Base-by-base conservation (phyloP, 2,113 vertebrate genomes). In the Sinosuthora webbiana region DNA sequence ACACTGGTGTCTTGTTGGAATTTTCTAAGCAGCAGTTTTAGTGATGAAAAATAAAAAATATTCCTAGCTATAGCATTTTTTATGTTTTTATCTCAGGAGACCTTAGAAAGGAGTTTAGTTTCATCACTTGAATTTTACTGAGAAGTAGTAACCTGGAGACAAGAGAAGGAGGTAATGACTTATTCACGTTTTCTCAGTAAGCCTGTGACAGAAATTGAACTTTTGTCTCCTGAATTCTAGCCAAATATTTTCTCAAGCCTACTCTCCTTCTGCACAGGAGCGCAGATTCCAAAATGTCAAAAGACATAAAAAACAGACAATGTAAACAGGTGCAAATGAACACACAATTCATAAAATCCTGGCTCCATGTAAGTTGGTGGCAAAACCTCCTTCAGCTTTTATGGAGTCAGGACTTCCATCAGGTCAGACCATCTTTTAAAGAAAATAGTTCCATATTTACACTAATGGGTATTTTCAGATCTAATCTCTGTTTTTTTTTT, bases 231-330 rank as follows among this genome's bases (percentile, higher is more conserved):
- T 93, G 88, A 93, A 74, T 87, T 90, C 91, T 78, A 74, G 83
- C 87, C 93, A 95, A 75, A 50, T 89, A 64, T 59, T 90, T 92
- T 92, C 69, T 92, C 62, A 92, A 94, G 87, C 89, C 93, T 92
- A 92, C 91, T 94, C 56, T 92, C 80, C 93, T 95, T 96, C 90
- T 95, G 84, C 73, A 63, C 81, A 94, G 73, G 69, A 90, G 52
- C 62, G 24, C 80, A 89, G 71, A 67, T 90, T 92, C 65, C 89
- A 87, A 83, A 94, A 78, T 89, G 80, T 57, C 82, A 52, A 64
- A 77, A 81, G 65, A 44, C 76, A 30, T 78, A 41, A 70, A 80
- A 80, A 90, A 33, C 76, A 89, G 68, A 83, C 8, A 10, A 93
- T 90, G 21, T 81, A 89, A 90, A 75, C 56, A 92, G 83, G 44